Base-by-base conservation (phyloP, 2,113 vertebrate genomes). In the Cyanocitta stelleri region DNA sequence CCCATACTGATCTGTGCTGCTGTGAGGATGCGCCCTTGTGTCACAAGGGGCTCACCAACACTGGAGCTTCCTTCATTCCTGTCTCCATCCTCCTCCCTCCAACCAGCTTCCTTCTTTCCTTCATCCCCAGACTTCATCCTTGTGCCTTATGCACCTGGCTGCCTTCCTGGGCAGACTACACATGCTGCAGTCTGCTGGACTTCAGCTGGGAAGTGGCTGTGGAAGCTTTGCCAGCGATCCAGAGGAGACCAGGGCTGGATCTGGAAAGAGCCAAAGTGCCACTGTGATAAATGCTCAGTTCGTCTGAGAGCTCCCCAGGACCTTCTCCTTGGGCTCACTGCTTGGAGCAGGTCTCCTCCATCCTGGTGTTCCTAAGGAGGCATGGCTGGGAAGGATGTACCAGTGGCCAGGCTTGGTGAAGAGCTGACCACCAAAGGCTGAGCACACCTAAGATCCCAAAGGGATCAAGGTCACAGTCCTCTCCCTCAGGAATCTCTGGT, bases 41-140 rank as follows among this genome's bases (percentile, higher is more conserved):
- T 81, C 88, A 23, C 74, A 79, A 76, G 93, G 85, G 71, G 55
- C 67, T 96, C 64, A 13, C 64, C 75, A 77, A 77, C 95, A 96
- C 92, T 97, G 92, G 92, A 94, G 80, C 73, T 93, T 94, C 56
- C 58, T 86, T 88, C 68, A 23, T 78, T 32, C 68, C 13, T 51
- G 22, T 52, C 56, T 90, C 73, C 74, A 26, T 95, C 91, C 80
- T 93, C 63, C 85, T 93, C 44, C 59, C 81, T 91, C 56, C 72
- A 83, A 26, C 33, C 39, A 83, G 18, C 26, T 64, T 18, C 6
- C 63, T 74, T 80, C 39, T 82, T 80, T n/a, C 43, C 73, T 64
- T 88, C 32, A 59, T 87, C 18, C 58, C 30, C 5, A 4, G 35
- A 41, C 9, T 85, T 88, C 23, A 55, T 48, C 58, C 16, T 39